phyloP scores from a whole-genome alignment of 2,888 invertebrate genomes.

The Lamellibrachia columna region DNA sequence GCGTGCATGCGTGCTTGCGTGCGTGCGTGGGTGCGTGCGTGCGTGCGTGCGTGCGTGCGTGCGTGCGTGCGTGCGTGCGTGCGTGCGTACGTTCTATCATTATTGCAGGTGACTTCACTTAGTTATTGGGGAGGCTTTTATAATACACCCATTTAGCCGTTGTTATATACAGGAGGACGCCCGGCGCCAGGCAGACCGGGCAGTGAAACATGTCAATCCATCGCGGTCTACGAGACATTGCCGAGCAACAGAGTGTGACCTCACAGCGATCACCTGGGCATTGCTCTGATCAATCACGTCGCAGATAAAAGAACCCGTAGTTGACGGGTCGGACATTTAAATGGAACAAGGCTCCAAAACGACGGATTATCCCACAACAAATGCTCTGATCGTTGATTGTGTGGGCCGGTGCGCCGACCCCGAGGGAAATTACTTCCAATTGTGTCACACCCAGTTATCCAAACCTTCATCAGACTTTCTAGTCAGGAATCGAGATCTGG shows the following conservation, averaged over 20 bases:
- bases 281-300: neutral
- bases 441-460: neutral
- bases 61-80: too few relatives aligned
- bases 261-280: neutral
- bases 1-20: too few relatives aligned
- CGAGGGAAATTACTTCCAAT: neutral
- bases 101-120: neutral
- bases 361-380: neutral
- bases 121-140: neutral
- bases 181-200: neutral
- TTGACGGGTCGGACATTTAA: neutral
- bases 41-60: too few relatives aligned
- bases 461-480: neutral
- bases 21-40: too few relatives aligned
- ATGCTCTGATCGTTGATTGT: neutral
- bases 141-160: neutral
- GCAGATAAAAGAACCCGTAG: neutral
- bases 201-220: neutral
- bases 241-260: neutral
- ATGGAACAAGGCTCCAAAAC: neutral
- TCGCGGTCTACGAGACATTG: neutral
- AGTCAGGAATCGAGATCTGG: neutral
- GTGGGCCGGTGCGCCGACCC: neutral
- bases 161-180: neutral
- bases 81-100: too few relatives aligned